These are phyloP conservation scores for Zeus faber DNA, from an alignment of 2,113 vertebrate species.

Conservation along the genomic window DNA sequence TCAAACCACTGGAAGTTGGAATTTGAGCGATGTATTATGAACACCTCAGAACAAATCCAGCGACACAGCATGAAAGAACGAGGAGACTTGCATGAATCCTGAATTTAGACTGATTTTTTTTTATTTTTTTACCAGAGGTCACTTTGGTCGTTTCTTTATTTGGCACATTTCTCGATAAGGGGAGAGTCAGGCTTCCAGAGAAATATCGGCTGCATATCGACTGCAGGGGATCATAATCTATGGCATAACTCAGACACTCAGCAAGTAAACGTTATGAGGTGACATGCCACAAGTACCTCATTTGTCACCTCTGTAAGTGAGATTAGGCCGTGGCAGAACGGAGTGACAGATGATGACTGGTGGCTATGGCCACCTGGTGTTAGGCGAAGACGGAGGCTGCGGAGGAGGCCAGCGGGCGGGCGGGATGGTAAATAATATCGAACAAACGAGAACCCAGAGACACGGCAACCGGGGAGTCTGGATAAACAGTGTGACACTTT, in stretches of 20 bases:
- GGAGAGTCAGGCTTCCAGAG: constrained; percentile 7
- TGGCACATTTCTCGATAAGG: constrained; percentile 10
- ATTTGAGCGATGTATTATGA: not conserved
- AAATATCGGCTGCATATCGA: constrained; percentile 31
- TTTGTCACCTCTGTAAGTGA: constrained; percentile 56
- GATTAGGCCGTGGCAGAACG: constrained; percentile 44
- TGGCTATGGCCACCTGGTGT: constrained; percentile 39
- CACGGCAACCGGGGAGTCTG: constrained; percentile 12
- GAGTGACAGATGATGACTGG: constrained; percentile 52
- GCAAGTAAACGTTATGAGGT: constrained; percentile 43
- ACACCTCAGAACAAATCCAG: too few relatives aligned
- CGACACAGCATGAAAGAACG: too few relatives aligned
- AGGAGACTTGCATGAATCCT: too few relatives aligned
- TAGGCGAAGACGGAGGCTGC: constrained; percentile 29
- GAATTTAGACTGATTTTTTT: too few relatives aligned
- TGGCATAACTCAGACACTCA: constrained; percentile 46
- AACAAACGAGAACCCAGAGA: constrained; percentile 1
- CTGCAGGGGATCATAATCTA: too few relatives aligned
- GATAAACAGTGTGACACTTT: constrained; percentile 53
- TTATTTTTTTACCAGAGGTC: too few relatives aligned
- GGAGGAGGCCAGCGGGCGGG: constrained; percentile 12
- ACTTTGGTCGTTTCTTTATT: too few relatives aligned
- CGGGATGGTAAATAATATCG: constrained; percentile 15
- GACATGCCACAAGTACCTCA: constrained; percentile 50
- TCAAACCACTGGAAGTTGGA: not conserved